Base-by-base conservation (phyloP, 2,797 vertebrate species). In the Anniella stebbinsi region DNA sequence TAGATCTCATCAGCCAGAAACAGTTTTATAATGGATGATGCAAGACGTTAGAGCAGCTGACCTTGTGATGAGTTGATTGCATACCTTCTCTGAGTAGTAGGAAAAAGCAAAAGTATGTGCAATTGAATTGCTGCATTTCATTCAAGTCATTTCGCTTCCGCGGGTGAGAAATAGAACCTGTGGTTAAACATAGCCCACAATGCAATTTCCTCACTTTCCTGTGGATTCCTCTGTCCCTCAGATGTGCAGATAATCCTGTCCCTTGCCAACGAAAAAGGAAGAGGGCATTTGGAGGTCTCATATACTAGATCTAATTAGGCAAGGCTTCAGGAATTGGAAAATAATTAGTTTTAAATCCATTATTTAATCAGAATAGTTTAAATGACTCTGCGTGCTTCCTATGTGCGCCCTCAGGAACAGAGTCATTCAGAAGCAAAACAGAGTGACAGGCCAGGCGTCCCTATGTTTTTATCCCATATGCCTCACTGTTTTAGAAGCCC, bases 201-300 rank as follows among this genome's bases (percentile, higher is more conserved):
- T 60, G 17, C 66, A 60, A 60, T 88, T 88, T 88, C 36, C 51
- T 81, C 87, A 70, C 36, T 36, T 81, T 72, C 67, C 77, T 57
- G 66, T 66, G 21, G 66, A 38, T 48, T 72, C 72, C 54, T 57
- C 15, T 54, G 36, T 57, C 48, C 67, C 45, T 45, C n/a, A 57
- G 54, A 88, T 45, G 18, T 87, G 48, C 15, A 51, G 51, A 33
- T 88, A 70, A 72, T 72, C 48, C 66, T 38, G 69, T 69, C 86
- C 36, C 41, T 73, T 77, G 45, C 60, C 51, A 80, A 67, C 82
- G 51, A 67, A 72, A 41, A 81, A n/a, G 63, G 12, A 87, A 57
- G 76, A 88, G 51, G 78, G 48, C 36, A 73, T 81, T 82, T 88
- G 48, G n/a, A 80, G 13, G 66, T 67, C 60, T 87, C 57, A 48